Base-by-base conservation (phyloP, 2,113 vertebrate species). In the Amblyornis subalaris region DNA sequence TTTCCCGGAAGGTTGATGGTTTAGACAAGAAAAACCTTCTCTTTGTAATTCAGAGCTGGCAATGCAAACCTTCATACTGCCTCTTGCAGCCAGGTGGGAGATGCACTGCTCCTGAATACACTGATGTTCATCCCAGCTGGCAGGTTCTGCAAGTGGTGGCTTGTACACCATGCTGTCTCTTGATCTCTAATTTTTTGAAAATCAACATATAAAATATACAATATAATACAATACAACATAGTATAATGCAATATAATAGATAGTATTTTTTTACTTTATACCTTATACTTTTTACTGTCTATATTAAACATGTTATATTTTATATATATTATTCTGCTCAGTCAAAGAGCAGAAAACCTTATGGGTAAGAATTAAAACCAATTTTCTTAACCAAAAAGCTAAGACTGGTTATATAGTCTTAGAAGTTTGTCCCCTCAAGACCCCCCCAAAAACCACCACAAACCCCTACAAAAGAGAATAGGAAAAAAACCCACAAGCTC, bases 401-500 rank as follows among this genome's bases (percentile, higher is more conserved):
- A 71, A 61, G 24, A 4, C 29, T n/a, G 19, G 5, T 53, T 64
- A 54, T 26, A 28, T 8, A 76, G 38, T 22, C 62, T 9, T 58
- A 60, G 20, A 60, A 42, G 8, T 45, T 29, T 8, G 0, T n/a
- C 3, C 5, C 13, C 19, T 54, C 8, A 44, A 66, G 36, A 58
- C 8, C 6, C 5, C 26, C 9, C 5, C 3, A 2, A 40, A 55
- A 35, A 26, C 16, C 29, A 16, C 16, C 16, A 14, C 26, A 48
- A 42, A 35, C 7, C 12, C 5, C 6, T 51, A n/a, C 10, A 51
- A 66, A 55, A 23, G 1, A 38, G 62, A 51, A 26, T 5, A 62
- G 36, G 6, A 61, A 71, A 51, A n/a, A 31, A 2, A 0, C 4
- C 22, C 10, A 26, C 14, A 70, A 61, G n/a, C 29, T 6, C 29